Evolutionary conservation across 2,888 invertebrate genomes (phyloP).

Genomic region (Ornithoptera alexandrae): DNA sequence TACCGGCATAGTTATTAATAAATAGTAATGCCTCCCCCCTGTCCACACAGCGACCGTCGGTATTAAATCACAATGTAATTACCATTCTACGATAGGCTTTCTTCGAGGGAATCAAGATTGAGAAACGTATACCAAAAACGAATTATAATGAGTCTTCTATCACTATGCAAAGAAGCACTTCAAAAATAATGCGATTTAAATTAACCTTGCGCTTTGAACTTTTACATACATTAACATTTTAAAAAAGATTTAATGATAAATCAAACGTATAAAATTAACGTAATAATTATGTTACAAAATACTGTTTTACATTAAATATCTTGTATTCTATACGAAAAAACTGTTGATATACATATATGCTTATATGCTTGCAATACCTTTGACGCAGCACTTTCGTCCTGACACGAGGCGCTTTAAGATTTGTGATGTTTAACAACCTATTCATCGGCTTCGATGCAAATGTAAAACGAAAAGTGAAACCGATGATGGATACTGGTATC

Average conservation of each 20-base stretch:
- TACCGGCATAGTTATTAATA: constrained; percentile 64
- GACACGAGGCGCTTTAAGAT: constrained; percentile 42
- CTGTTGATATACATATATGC: background rate
- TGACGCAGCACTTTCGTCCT: constrained; percentile 53
- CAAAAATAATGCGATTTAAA: background rate
- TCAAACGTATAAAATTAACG: too few species aligned
- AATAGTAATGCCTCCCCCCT: constrained; percentile 60
- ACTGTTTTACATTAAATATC: background rate
- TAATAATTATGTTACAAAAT: too few species aligned
- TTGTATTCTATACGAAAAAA: background rate
- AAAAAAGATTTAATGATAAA: too few species aligned
- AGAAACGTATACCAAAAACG: constrained; percentile 58
- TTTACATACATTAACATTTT: background rate
- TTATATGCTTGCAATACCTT: constrained; percentile 30
- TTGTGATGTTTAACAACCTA: constrained; percentile 61
- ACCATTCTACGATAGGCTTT: constrained; percentile 58
- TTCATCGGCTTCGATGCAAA: constrained; percentile 60
- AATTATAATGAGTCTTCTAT: constrained; percentile 37
- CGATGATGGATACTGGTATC: constrained; percentile 35
- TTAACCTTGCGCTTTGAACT: background rate
- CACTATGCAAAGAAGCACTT: constrained; percentile 13
- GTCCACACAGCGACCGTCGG: constrained; percentile 56
- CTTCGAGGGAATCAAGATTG: constrained; percentile 50
- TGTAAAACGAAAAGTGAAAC: constrained; percentile 50
- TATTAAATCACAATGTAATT: constrained; percentile 71